Conservation (phyloP, 2,797 vertebrate species). For the Gymnoscopelus microlampas region DNA sequence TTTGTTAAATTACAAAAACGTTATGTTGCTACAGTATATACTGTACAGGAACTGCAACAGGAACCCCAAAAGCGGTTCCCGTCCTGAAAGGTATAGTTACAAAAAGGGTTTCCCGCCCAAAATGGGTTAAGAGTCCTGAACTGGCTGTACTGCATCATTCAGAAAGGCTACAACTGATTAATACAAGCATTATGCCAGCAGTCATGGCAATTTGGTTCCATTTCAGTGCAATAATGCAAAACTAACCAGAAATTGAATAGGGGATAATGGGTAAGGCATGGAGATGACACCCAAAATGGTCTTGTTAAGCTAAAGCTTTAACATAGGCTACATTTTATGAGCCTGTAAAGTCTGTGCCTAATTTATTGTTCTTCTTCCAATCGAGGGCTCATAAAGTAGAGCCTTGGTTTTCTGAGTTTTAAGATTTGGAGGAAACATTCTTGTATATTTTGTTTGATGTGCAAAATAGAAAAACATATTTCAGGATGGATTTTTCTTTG, state of each 20-base stretch:
- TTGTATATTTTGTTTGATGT: neutral
- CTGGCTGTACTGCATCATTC: no score
- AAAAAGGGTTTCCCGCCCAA: no score
- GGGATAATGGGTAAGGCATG: conserved; percentile 9
- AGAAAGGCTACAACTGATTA: no score
- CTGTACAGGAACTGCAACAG: no score
- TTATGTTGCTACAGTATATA: no score
- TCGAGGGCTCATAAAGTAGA: neutral
- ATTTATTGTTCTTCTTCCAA: conserved; percentile 23
- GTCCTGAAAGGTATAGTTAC: no score
- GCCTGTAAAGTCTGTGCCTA: conserved; percentile 21
- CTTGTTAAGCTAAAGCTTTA: conserved; percentile 40
- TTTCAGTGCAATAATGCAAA: conserved; percentile 14
- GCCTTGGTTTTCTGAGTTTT: neutral
- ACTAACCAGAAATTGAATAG: conserved; percentile 10
- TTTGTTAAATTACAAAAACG: no score
- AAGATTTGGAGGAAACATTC: neutral
- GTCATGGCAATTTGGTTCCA: neutral
- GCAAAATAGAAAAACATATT: neutral
- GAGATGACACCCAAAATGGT: neutral
- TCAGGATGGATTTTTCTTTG: neutral
- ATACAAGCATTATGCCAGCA: no score
- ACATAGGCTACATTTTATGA: conserved; percentile 31
- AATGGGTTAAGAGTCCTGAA: no score
- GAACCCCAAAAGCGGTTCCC: no score